phyloP scores from a whole-genome alignment of 2,888 invertebrate genomes.

The Apamea sordens region DNA sequence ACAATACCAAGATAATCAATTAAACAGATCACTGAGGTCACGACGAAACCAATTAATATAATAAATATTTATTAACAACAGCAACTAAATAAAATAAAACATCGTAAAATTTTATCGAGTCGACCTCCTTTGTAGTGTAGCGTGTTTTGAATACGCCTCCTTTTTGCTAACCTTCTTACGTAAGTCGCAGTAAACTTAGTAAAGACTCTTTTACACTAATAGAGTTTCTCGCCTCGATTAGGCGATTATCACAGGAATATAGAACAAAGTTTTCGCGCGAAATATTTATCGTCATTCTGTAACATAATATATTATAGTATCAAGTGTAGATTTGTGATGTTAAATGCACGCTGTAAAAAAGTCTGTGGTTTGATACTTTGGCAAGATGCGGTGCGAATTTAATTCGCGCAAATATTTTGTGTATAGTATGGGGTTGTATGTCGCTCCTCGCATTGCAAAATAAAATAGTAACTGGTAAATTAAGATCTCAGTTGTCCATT shows the following conservation, averaged over 20 bases:
- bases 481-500: neutral
- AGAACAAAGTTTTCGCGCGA: too few relatives aligned
- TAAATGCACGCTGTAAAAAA: too few relatives aligned
- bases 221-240: neutral
- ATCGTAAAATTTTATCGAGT: slow-evolving; percentile 39
- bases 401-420: neutral
- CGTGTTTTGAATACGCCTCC: slow-evolving; percentile 33
- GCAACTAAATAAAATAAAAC: slow-evolving; percentile 42
- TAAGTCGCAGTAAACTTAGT: slow-evolving; percentile 21
- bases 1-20: slow-evolving; percentile 44
- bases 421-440: neutral
- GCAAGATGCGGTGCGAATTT: too few relatives aligned
- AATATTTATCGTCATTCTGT: too few relatives aligned
- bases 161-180: slow-evolving; percentile 32
- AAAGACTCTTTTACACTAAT: slow-evolving; percentile 19
- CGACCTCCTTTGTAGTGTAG: slow-evolving; percentile 45
- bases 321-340: too few relatives aligned
- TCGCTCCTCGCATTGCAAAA: neutral
- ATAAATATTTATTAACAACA: slow-evolving; percentile 53
- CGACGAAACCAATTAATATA: slow-evolving; percentile 44
- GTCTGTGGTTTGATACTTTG: too few relatives aligned
- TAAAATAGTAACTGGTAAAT: neutral
- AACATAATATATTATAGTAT: too few relatives aligned
- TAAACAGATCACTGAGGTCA: slow-evolving; percentile 34
- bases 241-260: neutral